Conservation (phyloP, 53 echinoderm and acorn worm species). For the Crossaster papposus region DNA sequence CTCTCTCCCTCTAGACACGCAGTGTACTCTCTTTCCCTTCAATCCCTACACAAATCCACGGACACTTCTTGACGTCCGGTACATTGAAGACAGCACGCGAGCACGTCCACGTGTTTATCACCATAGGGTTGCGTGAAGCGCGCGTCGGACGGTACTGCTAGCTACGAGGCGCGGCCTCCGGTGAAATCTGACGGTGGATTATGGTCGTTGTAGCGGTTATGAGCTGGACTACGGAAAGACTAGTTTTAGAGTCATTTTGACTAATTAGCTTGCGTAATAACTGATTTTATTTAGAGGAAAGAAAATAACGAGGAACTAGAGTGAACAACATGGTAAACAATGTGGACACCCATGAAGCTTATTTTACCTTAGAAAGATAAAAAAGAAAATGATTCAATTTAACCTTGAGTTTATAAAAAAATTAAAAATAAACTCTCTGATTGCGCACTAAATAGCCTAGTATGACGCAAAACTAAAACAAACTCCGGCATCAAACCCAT, state of each 20-base stretch:
- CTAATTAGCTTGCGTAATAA: not conserved
- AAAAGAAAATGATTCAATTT: too few species aligned
- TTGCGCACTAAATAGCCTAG: too few species aligned
- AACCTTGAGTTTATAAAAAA: too few species aligned
- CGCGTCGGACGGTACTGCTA: conserved; percentile 40
- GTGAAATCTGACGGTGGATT: conserved; percentile 8
- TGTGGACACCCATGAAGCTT: too few species aligned
- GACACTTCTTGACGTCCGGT: conserved; percentile 22
- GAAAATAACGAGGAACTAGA: not conserved
- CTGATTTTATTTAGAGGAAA: not conserved
- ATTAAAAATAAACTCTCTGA: too few species aligned
- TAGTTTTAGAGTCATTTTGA: not conserved
- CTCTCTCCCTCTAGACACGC: not conserved
- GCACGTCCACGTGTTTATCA: conserved; percentile 9
- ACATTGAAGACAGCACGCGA: not conserved
- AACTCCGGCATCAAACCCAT: too few species aligned
- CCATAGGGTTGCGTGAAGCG: conserved; percentile 40
- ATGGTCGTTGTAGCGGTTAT: not conserved
- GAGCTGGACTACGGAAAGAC: not conserved
- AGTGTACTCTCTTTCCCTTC: not conserved
- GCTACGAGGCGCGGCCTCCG: conserved; percentile 36
- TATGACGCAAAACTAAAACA: too few species aligned
- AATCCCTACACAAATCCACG: not conserved
- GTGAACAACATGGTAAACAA: too few species aligned
- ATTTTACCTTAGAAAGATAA: too few species aligned